Evolutionary conservation across 2,797 vertebrate species (phyloP).

Genomic region (Chelon labrosus): DNA sequence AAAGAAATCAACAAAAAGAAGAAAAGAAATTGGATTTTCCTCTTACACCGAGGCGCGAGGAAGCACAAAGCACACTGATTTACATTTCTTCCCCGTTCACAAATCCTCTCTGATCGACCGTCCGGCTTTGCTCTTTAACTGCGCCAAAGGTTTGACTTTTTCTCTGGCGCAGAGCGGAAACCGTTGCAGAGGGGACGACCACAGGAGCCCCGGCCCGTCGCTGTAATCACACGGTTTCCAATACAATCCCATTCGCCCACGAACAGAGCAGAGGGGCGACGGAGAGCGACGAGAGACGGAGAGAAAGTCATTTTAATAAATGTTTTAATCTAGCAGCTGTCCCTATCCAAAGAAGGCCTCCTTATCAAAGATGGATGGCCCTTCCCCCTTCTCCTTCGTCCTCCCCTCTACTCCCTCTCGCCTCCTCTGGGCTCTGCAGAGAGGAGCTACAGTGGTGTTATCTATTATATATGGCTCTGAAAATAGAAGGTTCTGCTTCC

Average conservation of each 20-base stretch:
- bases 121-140: constrained; percentile 30
- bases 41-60: not conserved
- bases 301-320: constrained; percentile 80
- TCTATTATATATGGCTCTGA: constrained; percentile 86
- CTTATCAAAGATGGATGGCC: constrained; percentile 87
- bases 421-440: constrained; percentile 72
- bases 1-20: constrained; percentile 79
- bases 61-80: constrained; percentile 35
- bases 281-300: constrained; percentile 23
- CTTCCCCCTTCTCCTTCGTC: constrained; percentile 34
- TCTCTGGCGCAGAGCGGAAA: constrained; percentile 44
- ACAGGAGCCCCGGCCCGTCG: constrained; percentile 28
- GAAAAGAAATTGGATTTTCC: constrained; percentile 63
- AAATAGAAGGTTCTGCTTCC: constrained; percentile 83
- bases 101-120: constrained; percentile 43
- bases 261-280: constrained; percentile 80
- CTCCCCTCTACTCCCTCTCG: constrained; percentile 37
- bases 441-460: constrained; percentile 78
- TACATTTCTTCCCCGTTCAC: constrained; percentile 10
- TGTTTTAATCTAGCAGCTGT: constrained; percentile 86
- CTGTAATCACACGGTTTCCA: constrained; percentile 61
- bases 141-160: constrained; percentile 41
- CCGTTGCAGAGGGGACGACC: constrained; percentile 32
- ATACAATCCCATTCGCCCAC: constrained; percentile 40
- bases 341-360: constrained; percentile 78